Evolutionary conservation across 2,797 vertebrate genomes (phyloP).

Genomic region (Cheirogaleus major): DNA sequence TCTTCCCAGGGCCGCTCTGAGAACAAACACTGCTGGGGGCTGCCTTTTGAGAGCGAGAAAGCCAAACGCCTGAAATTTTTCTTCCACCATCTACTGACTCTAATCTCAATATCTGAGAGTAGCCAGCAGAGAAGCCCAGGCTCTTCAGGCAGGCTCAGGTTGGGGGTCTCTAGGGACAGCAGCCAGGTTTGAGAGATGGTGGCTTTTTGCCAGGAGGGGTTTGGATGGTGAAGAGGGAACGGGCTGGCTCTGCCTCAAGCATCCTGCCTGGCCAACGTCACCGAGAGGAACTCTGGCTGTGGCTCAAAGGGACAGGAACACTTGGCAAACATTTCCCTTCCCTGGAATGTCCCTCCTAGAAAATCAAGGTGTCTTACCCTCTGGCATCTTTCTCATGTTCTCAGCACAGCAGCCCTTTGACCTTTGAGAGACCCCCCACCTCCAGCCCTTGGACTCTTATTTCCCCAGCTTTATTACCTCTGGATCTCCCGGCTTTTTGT

Average conservation of each 20-base stretch:
- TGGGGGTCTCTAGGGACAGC: background rate
- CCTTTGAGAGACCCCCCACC: background rate
- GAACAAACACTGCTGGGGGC: conserved; percentile 34
- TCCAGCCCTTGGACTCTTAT: background rate
- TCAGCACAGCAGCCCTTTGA: background rate
- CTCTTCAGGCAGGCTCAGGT: background rate
- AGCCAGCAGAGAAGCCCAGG: background rate
- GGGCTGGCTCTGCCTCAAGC: background rate
- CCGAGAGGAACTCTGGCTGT: background rate
- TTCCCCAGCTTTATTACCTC: background rate
- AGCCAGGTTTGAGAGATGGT: background rate
- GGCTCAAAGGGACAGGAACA: background rate
- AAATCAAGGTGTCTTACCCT: background rate
- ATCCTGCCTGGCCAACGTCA: background rate
- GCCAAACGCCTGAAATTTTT: background rate
- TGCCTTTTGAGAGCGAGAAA: background rate
- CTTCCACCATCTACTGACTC: background rate
- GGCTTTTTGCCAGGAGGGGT: background rate
- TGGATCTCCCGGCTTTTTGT: background rate
- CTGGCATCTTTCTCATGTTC: background rate
- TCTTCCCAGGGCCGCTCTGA: conserved; percentile 50
- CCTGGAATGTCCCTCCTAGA: background rate
- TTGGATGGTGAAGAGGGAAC: background rate
- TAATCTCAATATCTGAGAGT: background rate
- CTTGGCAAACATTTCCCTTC: background rate